Conservation (phyloP, 2,113 vertebrate genomes). For the Odobenus rosmarus region DNA sequence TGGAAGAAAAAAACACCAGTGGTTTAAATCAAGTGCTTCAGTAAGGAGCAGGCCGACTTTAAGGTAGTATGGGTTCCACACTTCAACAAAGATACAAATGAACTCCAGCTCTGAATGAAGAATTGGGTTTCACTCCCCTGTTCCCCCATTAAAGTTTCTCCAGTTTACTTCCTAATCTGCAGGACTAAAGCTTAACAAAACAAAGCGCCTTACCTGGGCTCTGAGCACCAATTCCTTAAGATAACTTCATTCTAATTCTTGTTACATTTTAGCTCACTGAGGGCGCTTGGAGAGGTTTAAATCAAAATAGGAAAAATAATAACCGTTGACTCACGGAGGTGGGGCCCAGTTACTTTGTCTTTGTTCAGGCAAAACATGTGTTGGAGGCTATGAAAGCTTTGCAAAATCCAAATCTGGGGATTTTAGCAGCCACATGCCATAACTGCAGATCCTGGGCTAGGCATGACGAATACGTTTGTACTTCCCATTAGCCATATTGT, state of each 20-base stretch:
- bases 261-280: slow-evolving; percentile 57
- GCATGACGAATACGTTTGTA: slow-evolving; percentile 69
- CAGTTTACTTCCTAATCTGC: slow-evolving; percentile 69
- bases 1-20: not conserved
- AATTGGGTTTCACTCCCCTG: slow-evolving; percentile 60
- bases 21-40: slow-evolving; percentile 67
- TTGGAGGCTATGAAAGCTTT: slow-evolving; percentile 72
- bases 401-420: slow-evolving; percentile 67
- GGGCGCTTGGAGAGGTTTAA: slow-evolving; percentile 75
- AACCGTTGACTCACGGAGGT: slow-evolving; percentile 72
- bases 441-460: slow-evolving; percentile 62
- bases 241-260: slow-evolving; percentile 73
- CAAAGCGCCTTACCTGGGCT: slow-evolving; percentile 35
- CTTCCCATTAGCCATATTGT: slow-evolving; percentile 75
- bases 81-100: slow-evolving; percentile 67
- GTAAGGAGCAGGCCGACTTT: slow-evolving; percentile 46
- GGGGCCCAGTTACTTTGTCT: slow-evolving; percentile 55
- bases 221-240: slow-evolving; percentile 61
- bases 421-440: slow-evolving; percentile 62
- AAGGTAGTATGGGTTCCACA: slow-evolving; percentile 43
- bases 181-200: slow-evolving; percentile 66
- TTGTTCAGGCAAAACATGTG: slow-evolving; percentile 78
- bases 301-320: slow-evolving; percentile 78
- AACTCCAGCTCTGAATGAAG: slow-evolving; percentile 59
- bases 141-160: slow-evolving; percentile 55